Conservation (phyloP, 2,113 vertebrate species). For the Prionailurus viverrinus region DNA sequence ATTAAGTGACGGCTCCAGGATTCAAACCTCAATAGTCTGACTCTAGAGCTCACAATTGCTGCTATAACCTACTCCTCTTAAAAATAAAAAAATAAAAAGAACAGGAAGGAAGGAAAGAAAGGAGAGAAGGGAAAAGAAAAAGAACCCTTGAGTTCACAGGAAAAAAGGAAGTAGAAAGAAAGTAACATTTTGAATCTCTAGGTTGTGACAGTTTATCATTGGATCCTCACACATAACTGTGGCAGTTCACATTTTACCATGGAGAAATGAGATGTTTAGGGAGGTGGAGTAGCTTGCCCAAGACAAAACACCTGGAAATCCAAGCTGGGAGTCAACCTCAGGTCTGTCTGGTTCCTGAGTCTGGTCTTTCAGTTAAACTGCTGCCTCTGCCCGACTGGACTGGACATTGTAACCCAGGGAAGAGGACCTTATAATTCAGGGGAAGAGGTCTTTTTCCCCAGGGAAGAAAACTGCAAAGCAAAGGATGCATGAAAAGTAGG, state of each 20-base stretch:
- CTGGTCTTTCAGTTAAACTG: background rate
- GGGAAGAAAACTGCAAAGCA: slow-evolving; percentile 37
- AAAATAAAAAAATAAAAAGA: background rate
- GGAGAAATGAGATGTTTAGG: background rate
- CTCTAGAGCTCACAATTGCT: background rate
- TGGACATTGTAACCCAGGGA: background rate
- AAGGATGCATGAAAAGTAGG: background rate
- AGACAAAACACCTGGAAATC: background rate
- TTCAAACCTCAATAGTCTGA: background rate
- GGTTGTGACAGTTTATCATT: background rate
- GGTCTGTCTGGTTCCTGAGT: background rate
- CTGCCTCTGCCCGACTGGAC: background rate
- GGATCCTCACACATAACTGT: background rate
- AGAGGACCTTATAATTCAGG: background rate
- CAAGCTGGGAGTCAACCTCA: background rate
- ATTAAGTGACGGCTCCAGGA: background rate
- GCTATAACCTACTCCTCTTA: background rate
- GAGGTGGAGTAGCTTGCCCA: background rate
- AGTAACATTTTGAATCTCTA: slow-evolving; percentile 14
- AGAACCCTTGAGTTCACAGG: background rate
- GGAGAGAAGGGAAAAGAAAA: background rate
- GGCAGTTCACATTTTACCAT: slow-evolving; percentile 2
- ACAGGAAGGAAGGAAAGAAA: background rate
- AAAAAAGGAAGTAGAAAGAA: slow-evolving; percentile 1
- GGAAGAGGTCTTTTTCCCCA: background rate